phyloP scores from a whole-genome alignment of 2,888 invertebrate species.

The Andrena bucephala region DNA sequence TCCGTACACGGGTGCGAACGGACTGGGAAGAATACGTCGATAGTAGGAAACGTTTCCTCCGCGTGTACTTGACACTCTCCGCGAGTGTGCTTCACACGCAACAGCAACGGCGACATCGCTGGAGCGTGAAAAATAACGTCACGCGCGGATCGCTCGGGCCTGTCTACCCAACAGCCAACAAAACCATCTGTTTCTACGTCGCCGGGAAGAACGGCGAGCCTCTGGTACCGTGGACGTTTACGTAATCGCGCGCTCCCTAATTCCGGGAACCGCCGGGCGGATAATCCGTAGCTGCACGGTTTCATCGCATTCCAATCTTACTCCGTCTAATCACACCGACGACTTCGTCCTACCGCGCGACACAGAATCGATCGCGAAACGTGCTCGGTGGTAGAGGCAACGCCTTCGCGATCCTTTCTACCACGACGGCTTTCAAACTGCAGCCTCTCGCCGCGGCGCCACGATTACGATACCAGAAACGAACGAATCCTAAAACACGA shows the following conservation, averaged over 20 bases:
- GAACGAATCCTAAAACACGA: too few species aligned
- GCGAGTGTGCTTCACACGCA: slow-evolving; percentile 61
- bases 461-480: too few species aligned
- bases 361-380: slow-evolving; percentile 2
- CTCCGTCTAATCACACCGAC: neutral
- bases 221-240: neutral
- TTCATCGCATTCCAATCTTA: neutral
- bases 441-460: too few species aligned
- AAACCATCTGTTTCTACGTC: slow-evolving; percentile 47
- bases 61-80: slow-evolving; percentile 65
- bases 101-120: slow-evolving; percentile 45
- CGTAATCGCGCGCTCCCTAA: slow-evolving; percentile 33
- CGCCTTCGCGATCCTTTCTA: too few species aligned
- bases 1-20: neutral
- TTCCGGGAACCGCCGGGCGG: slow-evolving; percentile 21
- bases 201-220: neutral
- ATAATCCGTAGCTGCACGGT: neutral
- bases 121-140: slow-evolving; percentile 65
- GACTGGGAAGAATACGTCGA: neutral
- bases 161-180: slow-evolving; percentile 30
- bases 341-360: neutral
- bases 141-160: slow-evolving; percentile 49
- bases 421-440: too few species aligned
- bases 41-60: slow-evolving; percentile 13
- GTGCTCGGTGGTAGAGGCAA: slow-evolving; percentile 1